Conservation (phyloP, 1,140 invertebrate genomes). For the Brachionus rotundiformis region DNA sequence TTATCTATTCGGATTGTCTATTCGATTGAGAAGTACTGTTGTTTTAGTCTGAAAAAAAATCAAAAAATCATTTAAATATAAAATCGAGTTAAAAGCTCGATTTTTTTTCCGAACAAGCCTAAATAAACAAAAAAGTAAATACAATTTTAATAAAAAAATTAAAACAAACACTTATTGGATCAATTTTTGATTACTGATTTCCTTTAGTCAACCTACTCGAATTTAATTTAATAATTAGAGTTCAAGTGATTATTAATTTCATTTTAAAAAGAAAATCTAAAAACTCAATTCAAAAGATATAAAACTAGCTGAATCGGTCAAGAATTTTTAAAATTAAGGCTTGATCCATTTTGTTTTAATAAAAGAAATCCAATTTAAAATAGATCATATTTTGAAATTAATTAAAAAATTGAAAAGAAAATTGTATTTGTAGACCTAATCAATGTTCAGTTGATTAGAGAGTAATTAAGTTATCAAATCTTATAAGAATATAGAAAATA, state of each 20-base stretch:
- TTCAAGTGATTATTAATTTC: neutral
- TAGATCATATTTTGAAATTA: neutral
- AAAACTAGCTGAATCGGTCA: neutral
- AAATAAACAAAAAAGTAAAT: slow-evolving; percentile 1
- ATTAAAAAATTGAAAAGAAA: neutral
- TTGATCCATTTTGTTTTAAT: neutral
- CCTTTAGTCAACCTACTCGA: neutral
- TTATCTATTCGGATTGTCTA: neutral
- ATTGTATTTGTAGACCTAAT: neutral
- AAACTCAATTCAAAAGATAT: neutral
- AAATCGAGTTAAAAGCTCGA: neutral
- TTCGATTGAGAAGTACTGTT: neutral
- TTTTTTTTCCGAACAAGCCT: neutral
- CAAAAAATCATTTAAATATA: neutral
- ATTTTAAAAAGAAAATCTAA: neutral
- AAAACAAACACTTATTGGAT: neutral
- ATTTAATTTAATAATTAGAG: neutral
- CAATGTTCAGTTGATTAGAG: neutral
- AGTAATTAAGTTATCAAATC: neutral
- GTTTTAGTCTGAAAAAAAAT: neutral
- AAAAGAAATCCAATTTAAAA: neutral
- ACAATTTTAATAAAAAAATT: slow-evolving; percentile 6
- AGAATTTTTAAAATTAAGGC: neutral
- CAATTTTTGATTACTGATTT: slow-evolving; percentile 1
- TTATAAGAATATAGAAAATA: neutral